Evolutionary conservation across 1,140 invertebrate genomes (phyloP).

Genomic region (Vanessa atalanta): DNA sequence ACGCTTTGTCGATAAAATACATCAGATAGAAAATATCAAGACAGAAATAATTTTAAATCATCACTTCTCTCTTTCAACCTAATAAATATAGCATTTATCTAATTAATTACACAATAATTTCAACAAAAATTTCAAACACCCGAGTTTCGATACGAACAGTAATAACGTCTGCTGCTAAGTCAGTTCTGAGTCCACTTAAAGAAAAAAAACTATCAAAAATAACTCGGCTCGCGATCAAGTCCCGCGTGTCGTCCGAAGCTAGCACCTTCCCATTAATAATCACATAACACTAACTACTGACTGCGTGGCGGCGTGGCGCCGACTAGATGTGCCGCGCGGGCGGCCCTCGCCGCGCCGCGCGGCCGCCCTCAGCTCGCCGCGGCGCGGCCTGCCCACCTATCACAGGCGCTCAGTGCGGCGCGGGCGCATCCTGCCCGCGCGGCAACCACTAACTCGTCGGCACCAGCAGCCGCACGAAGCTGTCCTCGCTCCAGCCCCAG

Average conservation of each 20-base stretch:
- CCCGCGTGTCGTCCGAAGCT: constrained; percentile 79
- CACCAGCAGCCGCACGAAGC: constrained; percentile 79
- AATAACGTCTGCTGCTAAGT: constrained; percentile 75
- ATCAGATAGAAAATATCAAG: constrained; percentile 76
- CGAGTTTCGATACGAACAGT: constrained; percentile 69
- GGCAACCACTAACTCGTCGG: constrained; percentile 78
- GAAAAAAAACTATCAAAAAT: constrained; percentile 81
- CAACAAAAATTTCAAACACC: constrained; percentile 80
- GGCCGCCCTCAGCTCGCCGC: constrained; percentile 53
- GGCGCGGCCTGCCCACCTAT: constrained; percentile 53
- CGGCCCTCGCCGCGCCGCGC: constrained; percentile 48
- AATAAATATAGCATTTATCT: constrained; percentile 80
- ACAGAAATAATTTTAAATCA: constrained; percentile 80
- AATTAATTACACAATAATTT: constrained; percentile 80
- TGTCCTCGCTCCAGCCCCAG: constrained; percentile 78
- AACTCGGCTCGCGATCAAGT: constrained; percentile 76
- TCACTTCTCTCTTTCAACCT: constrained; percentile 72
- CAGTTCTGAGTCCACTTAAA: constrained; percentile 77
- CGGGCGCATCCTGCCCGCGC: constrained; percentile 73
- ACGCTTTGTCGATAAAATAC: constrained; percentile 61
- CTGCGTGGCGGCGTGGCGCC: constrained; percentile 59
- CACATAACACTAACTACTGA: constrained; percentile 78
- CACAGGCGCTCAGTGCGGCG: constrained; percentile 72
- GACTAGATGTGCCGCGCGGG: constrained; percentile 59
- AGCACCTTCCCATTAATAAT: constrained; percentile 78